Percentiles rank a stretch among this genome's conserved stretches.
Conservation (phyloP, 2,888 invertebrate species). For the Sycophila texana region DNA sequence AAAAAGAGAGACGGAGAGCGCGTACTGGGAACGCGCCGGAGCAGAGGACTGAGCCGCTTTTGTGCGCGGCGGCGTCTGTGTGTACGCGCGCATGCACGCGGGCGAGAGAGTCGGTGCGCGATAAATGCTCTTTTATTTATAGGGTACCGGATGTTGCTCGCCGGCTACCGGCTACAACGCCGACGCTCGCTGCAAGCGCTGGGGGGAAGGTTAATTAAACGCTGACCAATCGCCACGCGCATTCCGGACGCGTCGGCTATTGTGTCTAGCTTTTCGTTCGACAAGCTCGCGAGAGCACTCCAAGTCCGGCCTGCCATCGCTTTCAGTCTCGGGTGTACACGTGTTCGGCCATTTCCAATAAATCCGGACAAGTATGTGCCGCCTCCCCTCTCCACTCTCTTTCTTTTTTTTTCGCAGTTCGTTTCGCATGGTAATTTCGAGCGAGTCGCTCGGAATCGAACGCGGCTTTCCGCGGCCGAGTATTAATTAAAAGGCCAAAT, state of each 20-base stretch:
- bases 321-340: no score
- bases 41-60: slow-evolving; percentile 1
- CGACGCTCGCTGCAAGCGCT: background rate
- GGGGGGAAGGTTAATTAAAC: slow-evolving; percentile 28
- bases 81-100: background rate
- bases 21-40: background rate
- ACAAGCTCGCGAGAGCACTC: no score
- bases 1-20: no score
- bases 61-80: background rate
- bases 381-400: no score
- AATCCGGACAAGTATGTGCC: no score
- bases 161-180: background rate
- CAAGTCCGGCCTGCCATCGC: no score
- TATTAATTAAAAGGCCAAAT: no score
- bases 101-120: background rate
- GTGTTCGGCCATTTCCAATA: no score
- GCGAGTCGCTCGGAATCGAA: no score
- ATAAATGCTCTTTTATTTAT: slow-evolving; percentile 35
- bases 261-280: background rate
- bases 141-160: slow-evolving; percentile 36
- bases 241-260: no score
- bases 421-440: no score
- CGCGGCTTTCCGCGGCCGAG: background rate
- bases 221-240: slow-evolving; percentile 4
- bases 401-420: no score